phyloP scores from a whole-genome alignment of 2,113 vertebrate species.

The Anarrhichthys ocellatus region DNA sequence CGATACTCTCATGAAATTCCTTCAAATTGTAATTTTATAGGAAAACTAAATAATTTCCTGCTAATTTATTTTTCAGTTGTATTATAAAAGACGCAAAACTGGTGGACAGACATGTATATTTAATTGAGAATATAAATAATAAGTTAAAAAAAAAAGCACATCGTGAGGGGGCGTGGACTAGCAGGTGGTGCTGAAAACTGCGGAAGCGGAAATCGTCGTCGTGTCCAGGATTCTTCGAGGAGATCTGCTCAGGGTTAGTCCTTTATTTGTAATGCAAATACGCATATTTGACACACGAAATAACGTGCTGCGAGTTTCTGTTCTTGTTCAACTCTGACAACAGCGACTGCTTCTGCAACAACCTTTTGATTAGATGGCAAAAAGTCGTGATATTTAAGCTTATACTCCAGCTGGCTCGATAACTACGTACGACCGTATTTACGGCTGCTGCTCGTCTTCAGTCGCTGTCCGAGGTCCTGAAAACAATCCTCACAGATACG shows the following conservation, averaged over 20 bases:
- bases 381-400: background rate
- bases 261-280: background rate
- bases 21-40: too few relatives aligned
- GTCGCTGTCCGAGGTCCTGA: constrained; percentile 80
- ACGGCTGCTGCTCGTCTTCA: constrained; percentile 40
- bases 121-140: background rate
- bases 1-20: too few relatives aligned
- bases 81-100: background rate
- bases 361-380: fast-evolving
- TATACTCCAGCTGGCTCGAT: constrained; percentile 5
- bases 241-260: constrained; percentile 50
- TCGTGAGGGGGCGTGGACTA: constrained; percentile 32
- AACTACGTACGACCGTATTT: constrained; percentile 26
- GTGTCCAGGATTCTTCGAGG: constrained; percentile 51
- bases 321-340: fast-evolving
- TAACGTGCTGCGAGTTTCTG: fast-evolving
- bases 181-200: constrained; percentile 42
- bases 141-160: too few relatives aligned
- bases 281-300: fast-evolving
- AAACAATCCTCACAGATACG: constrained; percentile 16
- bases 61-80: background rate
- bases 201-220: constrained; percentile 72
- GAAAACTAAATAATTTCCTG: background rate
- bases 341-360: background rate
- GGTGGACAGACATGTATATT: background rate